These are phyloP conservation scores for Sorex fumeus DNA, from an alignment of 2,113 vertebrate genomes.

Conservation along the genomic window DNA sequence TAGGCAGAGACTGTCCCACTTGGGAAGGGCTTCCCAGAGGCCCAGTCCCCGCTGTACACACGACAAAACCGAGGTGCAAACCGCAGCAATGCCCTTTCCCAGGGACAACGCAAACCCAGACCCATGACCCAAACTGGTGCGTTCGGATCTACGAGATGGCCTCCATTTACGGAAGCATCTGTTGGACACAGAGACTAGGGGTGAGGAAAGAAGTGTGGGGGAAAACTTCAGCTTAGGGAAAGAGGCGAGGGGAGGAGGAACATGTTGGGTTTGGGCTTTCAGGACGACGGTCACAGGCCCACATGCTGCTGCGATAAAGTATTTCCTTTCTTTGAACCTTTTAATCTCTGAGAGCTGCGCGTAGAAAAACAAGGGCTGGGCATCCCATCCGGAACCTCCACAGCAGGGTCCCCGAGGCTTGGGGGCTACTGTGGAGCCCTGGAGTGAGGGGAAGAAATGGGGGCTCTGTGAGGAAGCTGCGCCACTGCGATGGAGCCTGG, in stretches of 20 bases:
- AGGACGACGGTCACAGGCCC: neutral
- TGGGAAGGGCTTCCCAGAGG: neutral
- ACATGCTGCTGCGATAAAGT: no score
- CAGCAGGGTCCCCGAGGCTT: neutral
- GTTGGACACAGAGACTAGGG: neutral
- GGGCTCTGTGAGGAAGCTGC: neutral
- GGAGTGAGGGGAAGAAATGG: neutral
- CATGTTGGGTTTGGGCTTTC: neutral
- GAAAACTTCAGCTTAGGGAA: neutral
- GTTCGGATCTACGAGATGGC: neutral
- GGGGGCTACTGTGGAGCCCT: neutral
- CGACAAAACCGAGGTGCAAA: neutral
- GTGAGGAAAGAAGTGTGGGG: neutral
- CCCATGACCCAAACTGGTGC: neutral
- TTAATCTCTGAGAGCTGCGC: neutral
- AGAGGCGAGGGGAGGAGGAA: neutral
- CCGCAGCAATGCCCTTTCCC: neutral
- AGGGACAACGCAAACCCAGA: neutral
- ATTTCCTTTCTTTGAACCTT: no score
- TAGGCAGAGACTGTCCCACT: neutral
- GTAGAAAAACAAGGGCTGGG: slow-evolving; percentile 1
- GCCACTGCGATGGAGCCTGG: neutral
- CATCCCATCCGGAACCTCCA: neutral
- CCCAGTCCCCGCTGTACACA: neutral
- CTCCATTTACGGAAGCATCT: neutral